phyloP scores from a whole-genome alignment of 2,797 vertebrate genomes.

The Epinephelus malabaricus region DNA sequence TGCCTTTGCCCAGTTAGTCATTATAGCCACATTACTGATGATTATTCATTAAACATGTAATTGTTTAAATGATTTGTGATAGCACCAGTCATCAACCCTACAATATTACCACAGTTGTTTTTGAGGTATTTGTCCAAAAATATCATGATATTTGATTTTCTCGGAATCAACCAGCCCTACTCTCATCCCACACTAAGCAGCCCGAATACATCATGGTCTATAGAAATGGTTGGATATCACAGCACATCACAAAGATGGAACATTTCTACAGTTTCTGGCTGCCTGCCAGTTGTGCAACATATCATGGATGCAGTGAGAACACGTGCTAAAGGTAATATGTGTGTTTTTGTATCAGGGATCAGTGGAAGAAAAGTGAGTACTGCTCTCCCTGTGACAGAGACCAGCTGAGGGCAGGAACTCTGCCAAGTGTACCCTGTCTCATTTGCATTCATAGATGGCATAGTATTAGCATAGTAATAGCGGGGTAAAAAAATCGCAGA shows the following conservation, averaged over 20 bases:
- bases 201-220: background rate
- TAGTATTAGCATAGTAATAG: conserved; percentile 79
- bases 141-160: no score
- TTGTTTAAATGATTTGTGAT: no score
- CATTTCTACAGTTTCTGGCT: background rate
- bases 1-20: no score
- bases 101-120: no score
- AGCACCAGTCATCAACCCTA: no score
- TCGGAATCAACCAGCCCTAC: no score
- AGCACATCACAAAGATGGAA: background rate
- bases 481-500: conserved; percentile 31
- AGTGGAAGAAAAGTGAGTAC: conserved; percentile 38
- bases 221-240: background rate
- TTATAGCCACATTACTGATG: no score
- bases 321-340: conserved; percentile 24
- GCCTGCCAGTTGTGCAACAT: conserved; percentile 15
- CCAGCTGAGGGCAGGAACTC: conserved; percentile 65
- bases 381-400: conserved; percentile 58
- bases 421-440: conserved; percentile 61
- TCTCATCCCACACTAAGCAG: background rate
- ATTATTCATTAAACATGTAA: no score
- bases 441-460: conserved; percentile 77
- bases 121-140: no score
- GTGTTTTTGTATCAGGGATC: conserved; percentile 49
- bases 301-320: conserved; percentile 17